A percentile compares a stretch with the other conserved stretches of the same genome.
phyloP scores from a whole-genome alignment of 1,140 invertebrate species.

The Temnothorax longispinosus region DNA sequence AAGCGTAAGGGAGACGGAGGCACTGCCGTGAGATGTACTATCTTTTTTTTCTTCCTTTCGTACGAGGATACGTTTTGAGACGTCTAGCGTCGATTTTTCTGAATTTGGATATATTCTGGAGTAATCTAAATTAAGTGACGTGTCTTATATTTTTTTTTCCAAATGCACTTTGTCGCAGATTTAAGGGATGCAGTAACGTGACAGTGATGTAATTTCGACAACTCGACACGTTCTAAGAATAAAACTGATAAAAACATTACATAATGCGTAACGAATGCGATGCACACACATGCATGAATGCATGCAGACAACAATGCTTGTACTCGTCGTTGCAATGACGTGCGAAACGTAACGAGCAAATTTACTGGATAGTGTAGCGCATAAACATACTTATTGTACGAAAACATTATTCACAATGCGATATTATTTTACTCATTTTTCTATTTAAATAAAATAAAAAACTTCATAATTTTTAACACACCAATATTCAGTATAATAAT shows the following conservation, averaged over 20 bases:
- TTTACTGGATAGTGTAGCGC: background rate
- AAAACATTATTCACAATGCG: background rate
- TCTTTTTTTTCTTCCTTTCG: constrained; percentile 59
- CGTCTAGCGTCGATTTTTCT: constrained; percentile 22
- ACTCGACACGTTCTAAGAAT: background rate
- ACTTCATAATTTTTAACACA: background rate
- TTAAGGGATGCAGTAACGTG: constrained; percentile 8
- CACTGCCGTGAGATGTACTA: constrained; percentile 62
- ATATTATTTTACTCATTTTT: background rate
- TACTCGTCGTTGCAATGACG: constrained; percentile 49
- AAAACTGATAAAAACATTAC: constrained; percentile 13
- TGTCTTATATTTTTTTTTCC: background rate
- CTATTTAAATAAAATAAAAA: background rate
- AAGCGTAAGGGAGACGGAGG: constrained; percentile 68
- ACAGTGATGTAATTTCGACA: background rate
- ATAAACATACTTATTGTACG: background rate
- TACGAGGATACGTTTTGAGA: constrained; percentile 29
- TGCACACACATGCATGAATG: constrained; percentile 57
- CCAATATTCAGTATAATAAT: background rate
- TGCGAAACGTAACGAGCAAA: constrained; percentile 39
- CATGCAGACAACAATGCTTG: constrained; percentile 59
- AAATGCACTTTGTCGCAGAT: constrained; percentile 11
- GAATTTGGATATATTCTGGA: background rate
- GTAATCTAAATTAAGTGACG: background rate
- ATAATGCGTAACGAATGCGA: constrained; percentile 36